Evolutionary conservation across 2,797 vertebrate species (phyloP).

Genomic region (Alcedo quadribrachys): DNA sequence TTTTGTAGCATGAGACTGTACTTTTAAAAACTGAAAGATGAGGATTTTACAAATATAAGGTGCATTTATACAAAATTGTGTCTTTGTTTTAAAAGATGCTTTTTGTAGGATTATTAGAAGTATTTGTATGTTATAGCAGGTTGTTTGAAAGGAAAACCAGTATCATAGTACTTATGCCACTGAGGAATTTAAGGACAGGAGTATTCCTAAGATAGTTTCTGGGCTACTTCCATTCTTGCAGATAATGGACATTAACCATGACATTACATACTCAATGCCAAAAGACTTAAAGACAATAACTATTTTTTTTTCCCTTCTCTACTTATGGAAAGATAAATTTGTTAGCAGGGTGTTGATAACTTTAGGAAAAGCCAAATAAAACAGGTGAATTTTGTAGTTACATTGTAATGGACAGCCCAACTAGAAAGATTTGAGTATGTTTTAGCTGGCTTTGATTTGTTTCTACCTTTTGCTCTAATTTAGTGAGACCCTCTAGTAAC

Average conservation of each 20-base stretch:
- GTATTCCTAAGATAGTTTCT: background rate
- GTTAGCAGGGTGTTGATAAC: background rate
- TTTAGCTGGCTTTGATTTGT: background rate
- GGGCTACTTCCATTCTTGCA: background rate
- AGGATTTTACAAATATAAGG: background rate
- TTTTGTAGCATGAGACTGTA: background rate
- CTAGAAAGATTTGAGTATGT: background rate
- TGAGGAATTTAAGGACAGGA: no score
- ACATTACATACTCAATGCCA: background rate
- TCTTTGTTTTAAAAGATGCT: background rate
- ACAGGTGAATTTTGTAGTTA: background rate
- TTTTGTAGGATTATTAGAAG: background rate
- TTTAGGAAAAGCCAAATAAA: background rate
- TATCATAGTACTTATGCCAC: background rate
- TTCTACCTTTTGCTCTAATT: background rate
- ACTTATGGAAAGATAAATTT: background rate
- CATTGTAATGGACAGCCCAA: accelerated
- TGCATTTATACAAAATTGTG: background rate
- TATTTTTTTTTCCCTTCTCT: background rate
- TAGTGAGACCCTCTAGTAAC: background rate
- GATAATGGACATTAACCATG: background rate
- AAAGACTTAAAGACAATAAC: background rate
- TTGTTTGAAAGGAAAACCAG: background rate
- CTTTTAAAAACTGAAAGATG: background rate
- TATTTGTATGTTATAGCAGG: background rate